phyloP scores from a whole-genome alignment of 2,797 vertebrate genomes.

The Linurgus olivaceus region DNA sequence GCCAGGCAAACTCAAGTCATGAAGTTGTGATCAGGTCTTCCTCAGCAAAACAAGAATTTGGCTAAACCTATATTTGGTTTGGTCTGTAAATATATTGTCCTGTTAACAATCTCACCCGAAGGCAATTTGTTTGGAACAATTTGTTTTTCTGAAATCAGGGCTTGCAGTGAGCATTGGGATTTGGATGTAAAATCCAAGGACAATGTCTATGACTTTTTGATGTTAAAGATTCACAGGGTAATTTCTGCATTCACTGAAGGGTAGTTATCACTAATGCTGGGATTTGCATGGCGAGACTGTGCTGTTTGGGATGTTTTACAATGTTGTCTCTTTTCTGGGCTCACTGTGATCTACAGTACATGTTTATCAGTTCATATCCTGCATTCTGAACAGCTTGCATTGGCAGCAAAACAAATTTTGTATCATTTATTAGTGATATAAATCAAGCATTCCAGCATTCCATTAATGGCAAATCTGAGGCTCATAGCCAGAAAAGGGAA shows the following conservation, averaged over 20 bases:
- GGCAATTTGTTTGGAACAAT: neutral
- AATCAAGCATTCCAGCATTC: conserved; percentile 61
- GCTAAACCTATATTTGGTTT: neutral
- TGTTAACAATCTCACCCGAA: neutral
- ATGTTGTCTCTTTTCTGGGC: conserved; percentile 15
- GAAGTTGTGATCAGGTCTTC: neutral
- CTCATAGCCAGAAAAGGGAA: conserved; percentile 6
- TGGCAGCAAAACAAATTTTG: conserved; percentile 59
- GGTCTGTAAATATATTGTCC: neutral
- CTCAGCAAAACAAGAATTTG: neutral
- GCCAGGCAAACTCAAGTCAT: neutral
- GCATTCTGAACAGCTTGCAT: conserved; percentile 48
- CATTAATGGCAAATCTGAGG: conserved; percentile 34
- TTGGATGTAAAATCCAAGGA: conserved; percentile 19
- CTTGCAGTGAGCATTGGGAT: neutral
- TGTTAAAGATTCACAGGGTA: neutral
- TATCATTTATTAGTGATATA: conserved; percentile 69
- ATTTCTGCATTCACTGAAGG: neutral
- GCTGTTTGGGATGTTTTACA: neutral
- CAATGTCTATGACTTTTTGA: neutral
- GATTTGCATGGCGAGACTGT: neutral
- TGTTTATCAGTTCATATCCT: conserved; percentile 41
- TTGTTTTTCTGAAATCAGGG: conserved; percentile 4
- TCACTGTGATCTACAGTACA: conserved; percentile 32
- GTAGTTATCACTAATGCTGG: neutral